Base-by-base conservation (phyloP, 1,140 invertebrate species). In the Nilaparvata lugens region DNA sequence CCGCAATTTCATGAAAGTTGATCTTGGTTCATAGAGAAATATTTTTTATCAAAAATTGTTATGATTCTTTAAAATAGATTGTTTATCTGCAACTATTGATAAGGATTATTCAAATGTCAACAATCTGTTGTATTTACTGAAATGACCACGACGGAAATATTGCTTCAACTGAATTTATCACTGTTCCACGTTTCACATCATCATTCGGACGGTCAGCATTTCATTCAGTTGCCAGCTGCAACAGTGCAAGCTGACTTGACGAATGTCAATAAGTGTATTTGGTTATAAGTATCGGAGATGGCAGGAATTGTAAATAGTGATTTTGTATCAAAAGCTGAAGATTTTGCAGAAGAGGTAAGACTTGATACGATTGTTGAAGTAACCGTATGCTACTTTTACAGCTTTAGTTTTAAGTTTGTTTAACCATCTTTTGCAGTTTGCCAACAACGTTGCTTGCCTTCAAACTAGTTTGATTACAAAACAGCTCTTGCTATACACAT, bases 241-340 rank as follows among this genome's bases (percentile, higher is more conserved):
- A 35, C 3, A 28, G 31, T 54, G 52, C 52, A 25, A 35, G 28
- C 52, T 48, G 45, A 19, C 16, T 48, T 48, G 45, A 19, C 45
- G 45, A 19, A 48, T 48, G 45, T 48, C 16, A 48, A 48, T 48
- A 48, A 19, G 21, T 18, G 45, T 48, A 23, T 48, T 48, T 19
- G 21, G 45, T 18, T 48, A n/a, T n/a, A 35, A 35, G 31, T 48
- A 23, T 23, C 21, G 45, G 24, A 56, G 19, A 59, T 59, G 58
- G 58, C 19, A 52, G 28, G 42, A 14, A 60, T 63, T 45, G 25
- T 66, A 48, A 61, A 60, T 5, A 57, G 61, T 28, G 65, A 66
- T 45, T 63, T 60, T 62, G 19, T 66, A 25, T 64, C 65, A 21
- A 66, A 62, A 63, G 65, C 65, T 2, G 65, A 66, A 62, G 65